phyloP scores from a whole-genome alignment of 2,113 vertebrate genomes.

The Psittacus erithacus region DNA sequence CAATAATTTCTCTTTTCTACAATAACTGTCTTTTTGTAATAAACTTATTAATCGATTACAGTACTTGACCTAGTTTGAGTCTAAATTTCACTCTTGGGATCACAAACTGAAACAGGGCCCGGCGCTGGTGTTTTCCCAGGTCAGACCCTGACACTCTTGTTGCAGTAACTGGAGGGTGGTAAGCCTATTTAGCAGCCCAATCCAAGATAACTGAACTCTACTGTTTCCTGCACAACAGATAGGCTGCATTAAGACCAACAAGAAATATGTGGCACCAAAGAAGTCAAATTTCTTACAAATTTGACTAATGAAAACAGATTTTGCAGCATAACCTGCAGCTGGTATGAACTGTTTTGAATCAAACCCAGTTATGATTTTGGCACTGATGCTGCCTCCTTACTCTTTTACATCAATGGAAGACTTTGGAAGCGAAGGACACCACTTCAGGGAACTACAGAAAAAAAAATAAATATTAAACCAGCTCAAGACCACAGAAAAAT shows the following conservation, averaged over 20 bases:
- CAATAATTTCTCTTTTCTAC: neutral
- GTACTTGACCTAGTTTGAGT: neutral
- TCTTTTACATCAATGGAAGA: neutral
- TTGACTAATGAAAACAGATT: neutral
- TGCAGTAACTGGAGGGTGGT: neutral
- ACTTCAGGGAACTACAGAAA: neutral
- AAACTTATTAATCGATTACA: neutral
- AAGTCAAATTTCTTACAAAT: neutral
- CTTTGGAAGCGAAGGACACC: neutral
- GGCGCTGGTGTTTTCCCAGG: neutral
- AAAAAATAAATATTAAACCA: neutral
- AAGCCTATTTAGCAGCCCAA: neutral
- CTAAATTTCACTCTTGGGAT: neutral
- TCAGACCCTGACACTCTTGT: neutral
- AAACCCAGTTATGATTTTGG: neutral
- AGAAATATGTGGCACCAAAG: neutral
- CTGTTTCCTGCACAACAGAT: neutral
- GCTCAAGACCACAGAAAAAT: neutral
- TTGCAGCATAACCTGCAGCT: neutral
- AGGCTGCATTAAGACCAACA: neutral
- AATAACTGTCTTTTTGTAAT: neutral
- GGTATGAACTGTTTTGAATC: neutral
- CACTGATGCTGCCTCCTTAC: neutral
- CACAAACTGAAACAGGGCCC: neutral
- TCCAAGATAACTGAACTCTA: neutral